Percentiles rank a stretch among this genome's conserved stretches.
Conservation (phyloP, 2,113 vertebrate genomes). For the Catharus bicknelli region DNA sequence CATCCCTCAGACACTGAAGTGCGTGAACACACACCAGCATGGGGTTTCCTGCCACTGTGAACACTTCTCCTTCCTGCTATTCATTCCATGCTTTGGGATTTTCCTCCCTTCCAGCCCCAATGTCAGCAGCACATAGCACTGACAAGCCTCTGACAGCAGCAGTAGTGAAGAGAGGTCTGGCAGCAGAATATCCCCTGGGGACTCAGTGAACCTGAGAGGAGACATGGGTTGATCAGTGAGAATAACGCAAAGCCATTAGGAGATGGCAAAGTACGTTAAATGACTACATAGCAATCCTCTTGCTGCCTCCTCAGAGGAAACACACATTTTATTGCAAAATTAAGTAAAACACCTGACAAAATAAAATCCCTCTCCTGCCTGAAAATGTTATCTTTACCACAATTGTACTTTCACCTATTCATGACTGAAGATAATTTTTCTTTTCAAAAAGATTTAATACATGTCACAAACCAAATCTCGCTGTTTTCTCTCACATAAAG, state of each 20-base stretch:
- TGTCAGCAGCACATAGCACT: background rate
- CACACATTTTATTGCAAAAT: background rate
- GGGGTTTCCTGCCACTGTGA: background rate
- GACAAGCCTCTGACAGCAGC: background rate
- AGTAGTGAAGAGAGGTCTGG: background rate
- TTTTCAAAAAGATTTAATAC: background rate
- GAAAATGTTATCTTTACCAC: background rate
- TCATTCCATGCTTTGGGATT: background rate
- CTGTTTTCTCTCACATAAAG: background rate
- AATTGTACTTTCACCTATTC: background rate
- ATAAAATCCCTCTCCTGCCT: background rate
- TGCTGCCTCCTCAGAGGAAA: background rate
- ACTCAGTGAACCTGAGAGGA: background rate
- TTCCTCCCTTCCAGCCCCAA: background rate
- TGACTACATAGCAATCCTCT: background rate
- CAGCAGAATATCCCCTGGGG: background rate
- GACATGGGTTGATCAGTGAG: background rate
- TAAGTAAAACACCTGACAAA: background rate
- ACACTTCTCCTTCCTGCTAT: background rate
- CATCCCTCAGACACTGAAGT: background rate
- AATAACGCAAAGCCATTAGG: background rate
- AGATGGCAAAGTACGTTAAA: background rate
- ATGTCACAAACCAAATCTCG: background rate
- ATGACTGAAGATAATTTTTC: background rate
- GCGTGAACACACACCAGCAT: background rate